phyloP scores from a whole-genome alignment of 1,140 invertebrate genomes.

The Andricus grossulariae region DNA sequence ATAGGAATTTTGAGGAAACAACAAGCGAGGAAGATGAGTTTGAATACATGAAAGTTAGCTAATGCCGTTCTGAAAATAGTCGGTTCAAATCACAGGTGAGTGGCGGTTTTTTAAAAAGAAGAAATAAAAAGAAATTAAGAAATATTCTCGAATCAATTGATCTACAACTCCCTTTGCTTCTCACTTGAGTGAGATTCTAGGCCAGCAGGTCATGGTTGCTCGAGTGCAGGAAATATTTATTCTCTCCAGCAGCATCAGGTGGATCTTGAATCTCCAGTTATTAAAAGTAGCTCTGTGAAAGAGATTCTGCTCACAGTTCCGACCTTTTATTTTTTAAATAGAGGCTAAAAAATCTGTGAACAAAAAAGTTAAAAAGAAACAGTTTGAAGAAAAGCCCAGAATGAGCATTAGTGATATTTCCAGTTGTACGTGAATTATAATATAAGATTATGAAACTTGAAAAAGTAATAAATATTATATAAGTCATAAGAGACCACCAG shows the following conservation, averaged over 20 bases:
- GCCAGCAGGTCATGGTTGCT: constrained; percentile 21
- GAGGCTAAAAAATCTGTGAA: too few species aligned
- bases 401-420: too few species aligned
- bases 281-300: neutral
- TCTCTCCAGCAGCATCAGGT: constrained; percentile 13
- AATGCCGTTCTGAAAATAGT: constrained; percentile 3
- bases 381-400: too few species aligned
- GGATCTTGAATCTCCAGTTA: constrained; percentile 7
- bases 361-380: too few species aligned
- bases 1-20: neutral
- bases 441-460: too few species aligned
- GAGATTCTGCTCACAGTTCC: neutral
- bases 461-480: too few species aligned
- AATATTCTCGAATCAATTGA: constrained; percentile 8
- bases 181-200: constrained; percentile 22
- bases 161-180: constrained; percentile 4
- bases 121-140: neutral
- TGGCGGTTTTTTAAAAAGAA: neutral
- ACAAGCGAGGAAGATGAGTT: neutral
- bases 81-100: neutral
- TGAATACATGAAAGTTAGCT: constrained; percentile 5
- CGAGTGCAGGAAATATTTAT: neutral
- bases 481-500: too few species aligned
- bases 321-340: neutral
- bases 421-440: too few species aligned